Conservation (phyloP, 2,113 vertebrate species). For the Serilophus lunatus region DNA sequence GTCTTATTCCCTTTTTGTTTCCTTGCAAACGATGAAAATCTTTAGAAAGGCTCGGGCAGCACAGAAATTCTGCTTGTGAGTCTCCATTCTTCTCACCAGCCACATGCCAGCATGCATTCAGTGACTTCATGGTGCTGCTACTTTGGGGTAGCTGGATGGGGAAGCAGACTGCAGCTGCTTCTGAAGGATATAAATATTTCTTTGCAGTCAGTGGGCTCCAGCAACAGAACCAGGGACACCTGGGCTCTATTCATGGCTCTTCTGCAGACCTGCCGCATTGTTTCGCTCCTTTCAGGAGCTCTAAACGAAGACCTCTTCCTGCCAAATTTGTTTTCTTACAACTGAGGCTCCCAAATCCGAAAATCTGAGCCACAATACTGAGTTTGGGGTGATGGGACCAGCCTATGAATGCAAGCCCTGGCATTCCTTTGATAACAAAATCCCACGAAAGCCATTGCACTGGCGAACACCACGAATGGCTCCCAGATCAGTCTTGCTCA, state of each 20-base stretch:
- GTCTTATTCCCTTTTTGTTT: not conserved
- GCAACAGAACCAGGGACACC: not conserved
- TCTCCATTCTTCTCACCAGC: not conserved
- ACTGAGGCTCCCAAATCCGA: not conserved
- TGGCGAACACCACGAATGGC: not conserved
- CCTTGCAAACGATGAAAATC: not conserved
- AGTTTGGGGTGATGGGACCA: not conserved
- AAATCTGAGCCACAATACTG: not conserved
- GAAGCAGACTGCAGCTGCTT: slow-evolving; percentile 52
- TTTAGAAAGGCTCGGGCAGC: not conserved
- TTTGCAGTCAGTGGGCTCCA: not conserved
- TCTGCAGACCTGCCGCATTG: not conserved
- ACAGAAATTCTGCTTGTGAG: not conserved
- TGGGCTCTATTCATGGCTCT: slow-evolving; percentile 23
- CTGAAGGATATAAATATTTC: slow-evolving; percentile 44
- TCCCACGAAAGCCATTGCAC: not conserved
- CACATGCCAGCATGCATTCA: not conserved
- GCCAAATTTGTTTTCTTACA: not conserved
- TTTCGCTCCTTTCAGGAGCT: not conserved
- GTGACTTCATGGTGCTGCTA: not conserved
- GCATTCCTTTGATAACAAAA: not conserved
- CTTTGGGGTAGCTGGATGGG: not conserved
- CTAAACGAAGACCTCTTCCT: not conserved
- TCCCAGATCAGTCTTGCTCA: not conserved
- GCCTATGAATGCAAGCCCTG: not conserved